Evolutionary conservation across 2,113 vertebrate genomes (phyloP).

Genomic region (Cyprinus carpio): DNA sequence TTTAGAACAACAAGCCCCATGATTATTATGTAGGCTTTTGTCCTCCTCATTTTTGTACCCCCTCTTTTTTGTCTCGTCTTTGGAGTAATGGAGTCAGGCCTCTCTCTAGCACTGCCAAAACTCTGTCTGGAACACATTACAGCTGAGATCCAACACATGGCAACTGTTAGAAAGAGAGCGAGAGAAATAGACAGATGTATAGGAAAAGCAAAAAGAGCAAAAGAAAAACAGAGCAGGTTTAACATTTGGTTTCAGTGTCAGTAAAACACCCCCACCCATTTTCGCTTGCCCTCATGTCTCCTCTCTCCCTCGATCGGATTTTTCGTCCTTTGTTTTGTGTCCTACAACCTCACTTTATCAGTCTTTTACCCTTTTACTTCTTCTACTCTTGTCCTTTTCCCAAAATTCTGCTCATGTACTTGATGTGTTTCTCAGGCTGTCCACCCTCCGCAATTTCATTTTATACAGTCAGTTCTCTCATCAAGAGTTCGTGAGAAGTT

Average conservation of each 20-base stretch:
- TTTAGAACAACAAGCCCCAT: conserved; percentile 23
- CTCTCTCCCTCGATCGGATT: not conserved
- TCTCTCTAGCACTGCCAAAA: conserved; percentile 65
- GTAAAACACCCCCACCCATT: conserved; percentile 54
- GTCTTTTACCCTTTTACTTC: not conserved
- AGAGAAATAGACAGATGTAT: conserved; percentile 51
- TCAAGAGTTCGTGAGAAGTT: conserved; percentile 25
- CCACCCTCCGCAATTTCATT: not conserved
- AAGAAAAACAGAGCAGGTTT: conserved; percentile 73
- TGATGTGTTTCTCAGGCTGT: not conserved
- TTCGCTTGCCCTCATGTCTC: conserved; percentile 18
- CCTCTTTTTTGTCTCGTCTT: conserved; percentile 22
- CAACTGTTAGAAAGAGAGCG: conserved; percentile 73
- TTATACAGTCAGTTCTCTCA: conserved; percentile 11
- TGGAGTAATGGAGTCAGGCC: conserved; percentile 34
- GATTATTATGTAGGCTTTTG: conserved; percentile 22
- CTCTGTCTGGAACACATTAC: conserved; percentile 79
- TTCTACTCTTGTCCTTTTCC: not conserved
- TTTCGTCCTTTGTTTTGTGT: not conserved
- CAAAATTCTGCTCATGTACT: not conserved
- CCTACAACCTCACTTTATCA: not conserved
- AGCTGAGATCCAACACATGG: conserved; percentile 84
- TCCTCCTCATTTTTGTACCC: conserved; percentile 23
- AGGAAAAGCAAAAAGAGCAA: conserved; percentile 46
- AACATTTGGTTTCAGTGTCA: conserved; percentile 62